A percentile compares a stretch with the other conserved stretches of the same genome.
Evolutionary conservation across 2,888 invertebrate species (phyloP).

Genomic region (Cantharis rufa): DNA sequence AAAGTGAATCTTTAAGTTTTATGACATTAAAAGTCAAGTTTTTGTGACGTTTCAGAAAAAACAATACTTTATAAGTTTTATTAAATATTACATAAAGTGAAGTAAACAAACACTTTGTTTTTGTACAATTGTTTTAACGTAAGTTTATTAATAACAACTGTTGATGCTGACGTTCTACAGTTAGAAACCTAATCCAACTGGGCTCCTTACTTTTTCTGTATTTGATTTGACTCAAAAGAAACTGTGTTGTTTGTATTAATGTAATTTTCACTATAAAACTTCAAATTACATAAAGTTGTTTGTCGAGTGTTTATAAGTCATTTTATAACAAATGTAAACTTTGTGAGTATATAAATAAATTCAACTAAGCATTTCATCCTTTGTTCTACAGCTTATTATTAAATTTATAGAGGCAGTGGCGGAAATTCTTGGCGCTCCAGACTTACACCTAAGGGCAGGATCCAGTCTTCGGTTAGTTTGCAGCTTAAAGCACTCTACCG

Average conservation of each 20-base stretch:
- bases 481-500: conserved; percentile 61
- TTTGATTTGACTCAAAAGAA: neutral
- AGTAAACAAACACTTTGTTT: too few relatives aligned
- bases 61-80: too few relatives aligned
- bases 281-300: neutral
- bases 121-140: too few relatives aligned
- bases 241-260: neutral
- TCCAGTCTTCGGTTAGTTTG: conserved; percentile 63
- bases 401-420: conserved; percentile 60
- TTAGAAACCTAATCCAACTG: neutral
- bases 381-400: conserved; percentile 1
- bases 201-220: neutral
- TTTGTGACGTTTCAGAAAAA: too few relatives aligned
- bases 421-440: conserved; percentile 64
- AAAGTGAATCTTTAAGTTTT: too few relatives aligned
- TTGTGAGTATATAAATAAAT: neutral
- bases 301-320: neutral
- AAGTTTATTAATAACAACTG: neutral
- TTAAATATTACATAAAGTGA: too few relatives aligned
- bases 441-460: conserved; percentile 64
- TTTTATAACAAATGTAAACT: neutral
- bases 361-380: conserved; percentile 1
- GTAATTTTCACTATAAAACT: neutral
- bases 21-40: too few relatives aligned
- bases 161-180: neutral